Evolutionary conservation across 2,888 invertebrate species (phyloP), one percentile per base, ranked within the genome.

Genomic region (Stenchaetothrips biformis): DNA sequence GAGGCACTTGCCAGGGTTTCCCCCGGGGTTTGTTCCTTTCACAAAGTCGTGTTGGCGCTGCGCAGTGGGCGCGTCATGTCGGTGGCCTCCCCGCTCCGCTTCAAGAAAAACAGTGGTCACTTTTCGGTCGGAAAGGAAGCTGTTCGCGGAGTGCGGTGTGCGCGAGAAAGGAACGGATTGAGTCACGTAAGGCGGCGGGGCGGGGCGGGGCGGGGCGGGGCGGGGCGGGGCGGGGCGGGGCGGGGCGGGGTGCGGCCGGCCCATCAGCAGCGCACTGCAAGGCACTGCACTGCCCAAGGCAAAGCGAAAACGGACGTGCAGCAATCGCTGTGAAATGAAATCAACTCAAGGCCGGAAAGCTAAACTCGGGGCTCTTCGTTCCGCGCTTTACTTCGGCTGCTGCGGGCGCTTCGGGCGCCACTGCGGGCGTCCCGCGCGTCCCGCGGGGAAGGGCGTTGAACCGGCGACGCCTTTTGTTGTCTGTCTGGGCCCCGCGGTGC

Each of bases 281-380:
- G 37, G 37, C 37, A 37, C 37, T 37, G 37, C 37, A 37, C 37
- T 37, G 37, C 37, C 37, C 37, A 37, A 37, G 37, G 37, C 37
- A 37, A 37, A 37, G 37, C 37, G 37, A 37, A 37, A 37, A 53
- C 53, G 53, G 67, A 74, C 67, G 67, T 74, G 67, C 67, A 11
- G 67, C 67, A 67, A 67, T 67, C 67, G 67, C 67, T 21, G 67
- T 74, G 67, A 74, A 74, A 74, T 74, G 67, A 74, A 74, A 21
- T 74, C 67, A 74, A 74, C 67, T 21, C 67, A 74, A 74, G 67
- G 67, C 67, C 67, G 67, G 67, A 25, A 74, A 59, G 4, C 37
- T 37, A 37, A 74, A 74, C 9, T 74, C 67, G 67, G 25, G 4
- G 67, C 67, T 74, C 13, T 53, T 16, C 53, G 53, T 53, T 9